Base-by-base conservation (phyloP, 2,797 vertebrate genomes). In the Petrocephalus schoutedeni region DNA sequence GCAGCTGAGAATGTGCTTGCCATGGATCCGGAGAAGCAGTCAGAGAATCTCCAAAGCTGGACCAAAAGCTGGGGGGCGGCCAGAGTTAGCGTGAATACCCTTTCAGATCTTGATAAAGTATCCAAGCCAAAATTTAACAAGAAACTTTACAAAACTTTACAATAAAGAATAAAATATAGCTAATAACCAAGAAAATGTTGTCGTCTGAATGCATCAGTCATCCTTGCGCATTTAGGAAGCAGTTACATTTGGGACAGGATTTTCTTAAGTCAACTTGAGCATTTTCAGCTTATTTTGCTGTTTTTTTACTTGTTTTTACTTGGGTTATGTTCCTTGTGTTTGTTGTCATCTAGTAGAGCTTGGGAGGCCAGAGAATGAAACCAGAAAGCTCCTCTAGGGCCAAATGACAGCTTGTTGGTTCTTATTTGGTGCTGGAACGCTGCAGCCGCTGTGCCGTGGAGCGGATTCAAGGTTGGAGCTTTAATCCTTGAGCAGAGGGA, bases 401-500 rank as follows among this genome's bases (percentile, higher is more conserved):
- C 56, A 58, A 32, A 56, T 36, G 84, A 58, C 84, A 58, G 53
- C 84, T 16, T 28, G 8, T 41, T 41, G 74, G 8, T 28, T n/a
- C 3, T n/a, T 41, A 32, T n/a, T 54, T 84, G 10, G 14, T 61
- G n/a, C 57, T 67, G 80, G 57, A 59, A 59, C 41, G 77, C 36
- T 86, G 59, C 12, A 71, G 51, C 59, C 23, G n/a, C 28, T 21
- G n/a, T 5, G 64, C 16, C 16, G 14, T 14, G 82, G 28, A 53
- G 19, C 23, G 36, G 59, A 54, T 56, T 82, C 88, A 90, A 92
- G 85, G 87, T 89, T 88, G 74, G 90, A 61, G 87, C 80, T 5
- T 74, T 57, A 28, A 88, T 90, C 83, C 91, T 93, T 90, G 91
- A 90, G 90, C 91, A 32, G 51, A 51, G 64, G 82, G 71, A 8